Evolutionary conservation across 2,113 vertebrate species (phyloP).

Genomic region (Semnopithecus entellus): DNA sequence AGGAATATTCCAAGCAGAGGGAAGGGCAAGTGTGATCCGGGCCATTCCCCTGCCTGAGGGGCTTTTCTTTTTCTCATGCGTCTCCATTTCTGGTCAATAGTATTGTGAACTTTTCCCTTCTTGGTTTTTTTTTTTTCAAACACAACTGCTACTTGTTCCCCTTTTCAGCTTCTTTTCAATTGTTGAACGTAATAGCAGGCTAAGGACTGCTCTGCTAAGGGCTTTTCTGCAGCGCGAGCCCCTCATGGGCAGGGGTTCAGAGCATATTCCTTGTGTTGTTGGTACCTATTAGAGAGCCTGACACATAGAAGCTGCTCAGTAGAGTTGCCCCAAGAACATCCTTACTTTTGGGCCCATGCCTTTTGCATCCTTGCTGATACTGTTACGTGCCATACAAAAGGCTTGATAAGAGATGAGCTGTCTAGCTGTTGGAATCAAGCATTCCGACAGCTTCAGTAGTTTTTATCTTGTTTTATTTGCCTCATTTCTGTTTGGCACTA

Average conservation of each 20-base stretch:
- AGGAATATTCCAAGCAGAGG: neutral
- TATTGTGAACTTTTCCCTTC: neutral
- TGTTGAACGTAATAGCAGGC: neutral
- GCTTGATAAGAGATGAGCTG: neutral
- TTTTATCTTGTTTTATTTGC: slow-evolving; percentile 59
- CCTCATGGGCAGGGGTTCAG: fast-evolving
- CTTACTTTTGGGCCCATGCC: fast-evolving
- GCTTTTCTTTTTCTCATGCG: neutral
- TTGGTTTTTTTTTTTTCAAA: too few relatives aligned
- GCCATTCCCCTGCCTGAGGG: neutral
- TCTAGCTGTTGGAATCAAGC: neutral
- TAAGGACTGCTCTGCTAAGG: fast-evolving
- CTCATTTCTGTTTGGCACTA: slow-evolving; percentile 50
- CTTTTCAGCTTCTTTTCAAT: neutral
- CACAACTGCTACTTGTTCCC: too few relatives aligned
- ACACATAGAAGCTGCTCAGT: neutral
- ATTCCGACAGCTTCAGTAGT: fast-evolving
- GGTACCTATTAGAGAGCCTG: neutral
- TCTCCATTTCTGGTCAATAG: neutral
- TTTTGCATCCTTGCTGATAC: neutral
- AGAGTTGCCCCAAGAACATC: neutral
- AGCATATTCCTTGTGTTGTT: fast-evolving
- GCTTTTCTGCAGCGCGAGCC: fast-evolving
- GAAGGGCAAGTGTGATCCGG: too few relatives aligned
- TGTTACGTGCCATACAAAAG: fast-evolving